phyloP scores from a whole-genome alignment of 2,797 vertebrate species.

The Todus mexicanus region DNA sequence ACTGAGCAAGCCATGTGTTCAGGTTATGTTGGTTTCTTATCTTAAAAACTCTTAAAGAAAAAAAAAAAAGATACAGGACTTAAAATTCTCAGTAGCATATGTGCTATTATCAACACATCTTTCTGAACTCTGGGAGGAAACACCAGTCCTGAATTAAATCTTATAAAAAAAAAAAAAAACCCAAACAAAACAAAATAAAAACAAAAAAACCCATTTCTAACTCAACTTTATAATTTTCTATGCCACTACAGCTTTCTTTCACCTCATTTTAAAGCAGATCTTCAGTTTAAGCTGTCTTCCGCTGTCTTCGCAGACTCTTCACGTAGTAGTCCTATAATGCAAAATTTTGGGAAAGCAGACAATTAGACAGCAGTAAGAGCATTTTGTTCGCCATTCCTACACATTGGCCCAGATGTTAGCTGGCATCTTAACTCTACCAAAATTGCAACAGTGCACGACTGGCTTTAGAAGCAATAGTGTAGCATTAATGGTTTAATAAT shows the following conservation, averaged over 20 bases:
- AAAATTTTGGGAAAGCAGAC: slow-evolving; percentile 85
- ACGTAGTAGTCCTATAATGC: slow-evolving; percentile 84
- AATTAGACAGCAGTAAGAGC: slow-evolving; percentile 81
- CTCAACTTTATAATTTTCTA: slow-evolving; percentile 86
- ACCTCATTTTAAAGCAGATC: slow-evolving; percentile 99
- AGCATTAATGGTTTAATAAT: slow-evolving; percentile 30
- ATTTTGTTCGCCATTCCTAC: slow-evolving; percentile 52
- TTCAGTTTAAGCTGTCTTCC: slow-evolving; percentile 87
- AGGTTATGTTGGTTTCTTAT: slow-evolving; percentile 76
- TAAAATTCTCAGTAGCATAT: slow-evolving; percentile 78
- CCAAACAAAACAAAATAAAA: slow-evolving; percentile 60
- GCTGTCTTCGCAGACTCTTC: slow-evolving; percentile 84
- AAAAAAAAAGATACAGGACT: slow-evolving; percentile 77
- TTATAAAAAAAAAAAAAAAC: slow-evolving; percentile 64
- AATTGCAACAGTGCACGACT: not conserved
- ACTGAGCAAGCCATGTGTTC: slow-evolving; percentile 81
- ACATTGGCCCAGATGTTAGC: slow-evolving; percentile 71
- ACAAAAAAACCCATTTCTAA: no score
- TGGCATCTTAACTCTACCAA: slow-evolving; percentile 65
- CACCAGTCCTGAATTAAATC: slow-evolving; percentile 79
- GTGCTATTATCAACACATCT: slow-evolving; percentile 77
- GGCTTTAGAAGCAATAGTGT: slow-evolving; percentile 41
- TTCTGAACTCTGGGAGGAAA: slow-evolving; percentile 78
- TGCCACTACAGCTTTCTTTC: slow-evolving; percentile 98
- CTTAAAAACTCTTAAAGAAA: slow-evolving; percentile 79